Base-by-base conservation (phyloP, 2,888 invertebrate genomes). In the Sphaeridia pumilis region DNA sequence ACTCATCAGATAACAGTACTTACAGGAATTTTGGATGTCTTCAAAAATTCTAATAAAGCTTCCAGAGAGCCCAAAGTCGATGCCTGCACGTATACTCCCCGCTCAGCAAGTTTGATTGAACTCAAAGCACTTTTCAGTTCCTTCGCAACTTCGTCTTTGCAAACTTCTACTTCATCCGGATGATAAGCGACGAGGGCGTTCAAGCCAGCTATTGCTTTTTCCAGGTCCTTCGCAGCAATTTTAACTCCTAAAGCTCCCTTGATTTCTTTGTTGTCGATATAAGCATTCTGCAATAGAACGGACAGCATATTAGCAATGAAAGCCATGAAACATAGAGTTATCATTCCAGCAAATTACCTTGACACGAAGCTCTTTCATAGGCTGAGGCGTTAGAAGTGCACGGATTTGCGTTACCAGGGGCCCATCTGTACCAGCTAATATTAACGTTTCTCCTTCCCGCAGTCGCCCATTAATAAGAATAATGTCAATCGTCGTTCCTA, bases 31-130 rank as follows among this genome's bases (percentile, higher is more conserved):
- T 88, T 88, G 61, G 90, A 92, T 49, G 83, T 80, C 65, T 81
- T 80, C 49, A 97, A 78, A 74, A 94, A 97, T 70, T 94, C 93
- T 4, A 95, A 75, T 51, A 99, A 74, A 0, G 98, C 98, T 72
- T 99, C 98, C 10, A 99, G 75, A 0, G 98, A 98, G 5, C 98
- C 98, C 4, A 99, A 78, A n/a, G 98, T 99, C 1, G 95, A 97
- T 0, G 98, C 97, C 69, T 98, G 97, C n/a, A 98, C 98, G 72
- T 90, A 95, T 41, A 98, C 98, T 42, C 98, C 98, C 58, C 88
- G 79, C 62, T 87, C 88, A 34, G 84, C 80, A 61, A 93, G 73
- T 70, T 90, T 93, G 68, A 99, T 95, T 27, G 87, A 84, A 49
- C 87, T 88, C 46, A 98, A 77, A 2, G 93, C 95, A 24, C 84